Conservation (phyloP, 2,888 invertebrate genomes). For the Nycteola revayana region DNA sequence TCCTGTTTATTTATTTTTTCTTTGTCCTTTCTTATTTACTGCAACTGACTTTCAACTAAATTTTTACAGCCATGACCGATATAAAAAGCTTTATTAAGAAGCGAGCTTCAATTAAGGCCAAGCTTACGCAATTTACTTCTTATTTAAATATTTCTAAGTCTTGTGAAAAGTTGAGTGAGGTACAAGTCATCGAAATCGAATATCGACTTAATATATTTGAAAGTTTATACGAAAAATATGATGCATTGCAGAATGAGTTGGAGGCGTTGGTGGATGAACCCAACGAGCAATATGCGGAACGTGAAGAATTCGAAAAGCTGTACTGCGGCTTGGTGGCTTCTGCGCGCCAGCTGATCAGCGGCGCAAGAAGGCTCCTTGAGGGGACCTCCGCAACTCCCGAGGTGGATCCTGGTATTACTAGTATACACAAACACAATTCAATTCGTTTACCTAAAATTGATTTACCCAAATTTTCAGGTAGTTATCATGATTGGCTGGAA, state of each 20-base stretch:
- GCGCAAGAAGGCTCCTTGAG: not conserved
- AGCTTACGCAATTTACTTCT: slow-evolving; percentile 2
- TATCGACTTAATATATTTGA: too few species aligned
- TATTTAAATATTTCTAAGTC: slow-evolving; percentile 2
- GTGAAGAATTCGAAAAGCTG: too few species aligned
- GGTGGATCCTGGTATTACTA: slow-evolving; percentile 1
- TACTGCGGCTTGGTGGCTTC: slow-evolving; percentile 2
- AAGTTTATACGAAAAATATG: too few species aligned
- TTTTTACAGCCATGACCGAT: not conserved
- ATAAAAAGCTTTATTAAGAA: too few species aligned
- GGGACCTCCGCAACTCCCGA: slow-evolving; percentile 1
- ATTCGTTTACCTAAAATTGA: not conserved
- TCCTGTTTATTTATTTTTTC: too few species aligned
- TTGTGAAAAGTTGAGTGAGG: too few species aligned
- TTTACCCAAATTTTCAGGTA: too few species aligned
- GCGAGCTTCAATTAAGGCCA: slow-evolving; percentile 2
- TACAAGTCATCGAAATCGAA: too few species aligned
- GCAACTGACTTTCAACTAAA: too few species aligned
- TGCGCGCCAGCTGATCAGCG: slow-evolving; percentile 2
- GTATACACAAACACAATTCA: not conserved
- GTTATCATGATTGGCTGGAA: too few species aligned
- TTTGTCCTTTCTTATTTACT: too few species aligned
- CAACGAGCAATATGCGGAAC: too few species aligned
- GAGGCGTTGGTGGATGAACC: not conserved
- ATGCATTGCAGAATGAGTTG: slow-evolving; percentile 1